These are phyloP conservation scores for Hydractinia echinata DNA, from an alignment of 30 jellyfish, hydroid and myxozoan genomes.

Conservation along the genomic window DNA sequence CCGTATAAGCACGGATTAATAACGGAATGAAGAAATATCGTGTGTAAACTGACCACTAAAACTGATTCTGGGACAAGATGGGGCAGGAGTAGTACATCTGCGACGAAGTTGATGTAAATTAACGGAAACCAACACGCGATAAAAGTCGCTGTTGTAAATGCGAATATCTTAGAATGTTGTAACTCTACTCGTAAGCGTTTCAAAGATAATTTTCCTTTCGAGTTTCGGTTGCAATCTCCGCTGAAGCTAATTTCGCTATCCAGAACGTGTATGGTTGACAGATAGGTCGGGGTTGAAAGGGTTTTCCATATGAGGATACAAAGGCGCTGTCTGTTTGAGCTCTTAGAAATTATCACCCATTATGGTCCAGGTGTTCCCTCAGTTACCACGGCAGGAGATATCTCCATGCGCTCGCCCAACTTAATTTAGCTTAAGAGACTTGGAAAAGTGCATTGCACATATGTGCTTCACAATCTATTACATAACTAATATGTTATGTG, in stretches of 20 bases:
- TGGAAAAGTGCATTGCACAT: too few species aligned
- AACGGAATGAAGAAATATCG: slow-evolving; percentile 1
- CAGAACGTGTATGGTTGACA: too few species aligned
- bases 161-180: background rate
- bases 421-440: too few species aligned
- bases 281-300: too few species aligned
- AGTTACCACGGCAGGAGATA: too few species aligned
- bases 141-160: background rate
- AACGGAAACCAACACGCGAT: slow-evolving; percentile 24
- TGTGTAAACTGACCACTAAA: slow-evolving; percentile 5
- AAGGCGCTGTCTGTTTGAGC: too few species aligned
- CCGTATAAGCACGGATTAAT: slow-evolving; percentile 16
- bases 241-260: background rate
- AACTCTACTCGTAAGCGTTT: background rate
- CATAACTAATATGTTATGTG: too few species aligned
- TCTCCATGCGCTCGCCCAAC: too few species aligned
- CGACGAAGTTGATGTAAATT: slow-evolving; percentile 22
- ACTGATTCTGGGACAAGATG: background rate
- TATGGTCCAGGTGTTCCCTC: too few species aligned
- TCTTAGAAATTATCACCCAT: too few species aligned
- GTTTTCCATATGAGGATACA: too few species aligned
- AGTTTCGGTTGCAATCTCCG: background rate
- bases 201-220: background rate
- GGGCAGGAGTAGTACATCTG: slow-evolving; percentile 4
- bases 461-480: too few species aligned